Evolutionary conservation across 2,888 invertebrate genomes (phyloP), one percentile per base, ranked within the genome.

Genomic region (Drosophila mettleri): DNA sequence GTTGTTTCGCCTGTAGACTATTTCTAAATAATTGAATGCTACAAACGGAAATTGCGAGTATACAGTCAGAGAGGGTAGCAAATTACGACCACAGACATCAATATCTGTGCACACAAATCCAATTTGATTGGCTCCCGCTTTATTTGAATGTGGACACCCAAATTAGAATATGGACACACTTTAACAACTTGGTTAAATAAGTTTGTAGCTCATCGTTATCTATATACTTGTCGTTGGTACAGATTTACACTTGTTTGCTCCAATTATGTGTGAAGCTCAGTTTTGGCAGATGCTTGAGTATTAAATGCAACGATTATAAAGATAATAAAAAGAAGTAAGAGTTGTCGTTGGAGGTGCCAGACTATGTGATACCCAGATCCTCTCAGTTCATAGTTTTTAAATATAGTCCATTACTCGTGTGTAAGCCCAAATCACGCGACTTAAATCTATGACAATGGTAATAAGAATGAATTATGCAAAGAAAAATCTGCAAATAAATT

Each of bases 11-110:
- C 66, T 61, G 69, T 64, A 64, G 61, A 70, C 58, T 67, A 63
- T 36, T 66, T 41, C 48, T 71, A 52, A 79, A 77, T 78, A 79
- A 78, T 79, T 77, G 59, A 79, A 79, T 65, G 64, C 48, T 60
- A 48, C 59, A 36, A 69, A 58, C 77, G 80, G 78, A 79, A 79
- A 69, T 77, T 64, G 59, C 48, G 61, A 74, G 49, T 77, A 61
- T 63, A 63, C 63, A 79, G 60, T 78, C 63, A 63, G 68, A 38
- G 51, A 62, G 39, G 27, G 33, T 10, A 18, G 27, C 52, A 58
- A 57, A 55, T 61, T 64, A 55, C 41, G 54, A 61, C 60, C 72
- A 16, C 38, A 41, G 7, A 53, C 38, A 34, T 16, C 52, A 39
- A 55, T 39, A 51, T 34, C 39, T 2, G n/a, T n/a, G n/a, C 24